Base-by-base conservation (phyloP, 2,113 vertebrate species). In the Microcebus murinus region DNA sequence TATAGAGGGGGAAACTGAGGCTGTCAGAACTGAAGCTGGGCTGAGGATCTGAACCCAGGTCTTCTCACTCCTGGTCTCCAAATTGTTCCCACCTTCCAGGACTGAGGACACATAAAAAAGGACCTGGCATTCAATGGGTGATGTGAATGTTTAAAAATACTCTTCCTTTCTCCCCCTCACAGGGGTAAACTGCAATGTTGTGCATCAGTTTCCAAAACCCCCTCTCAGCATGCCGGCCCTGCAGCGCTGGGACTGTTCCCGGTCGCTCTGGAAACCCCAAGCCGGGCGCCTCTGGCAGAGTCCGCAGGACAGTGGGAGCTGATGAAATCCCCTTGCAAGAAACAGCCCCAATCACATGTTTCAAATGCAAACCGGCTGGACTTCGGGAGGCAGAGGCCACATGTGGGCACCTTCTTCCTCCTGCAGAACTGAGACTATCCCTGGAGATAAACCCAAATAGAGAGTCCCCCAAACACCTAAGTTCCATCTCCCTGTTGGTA, bases 241-340 rank as follows among this genome's bases (percentile, higher is more conserved):
- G 68, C 45, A 39, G 42, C 17, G 70, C 50, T 31, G 0, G 85
- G 57, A 11, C 34, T 8, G n/a, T 34, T 48, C 55, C 73, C 76
- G 29, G 73, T 11, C 91, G 93, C 82, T 50, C 73, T 55, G 92
- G 79, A 89, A 96, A 89, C 91, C 63, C 79, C 52, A 52, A 12
- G 50, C 21, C 34, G 2, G 7, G 87, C 11, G 31, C 74, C 67
- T 67, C 77, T 34, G n/a, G 80, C 4, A 0, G 65, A 36, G 15
- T n/a, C 80, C 82, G 84, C 48, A 18, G 61, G n/a, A 61, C 7
- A 31, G 67, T 55, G 76, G 82, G 73, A 91, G 93, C 97, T 98
- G 98, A 98, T 92, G 97, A 98, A 97, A 98, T 89, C 92, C 93
- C 95, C 79, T 92, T 0, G 94, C 80, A 97, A 97, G 79, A 90